Base-by-base conservation (phyloP, 1,140 invertebrate genomes). In the Drosophila tropicalis region DNA sequence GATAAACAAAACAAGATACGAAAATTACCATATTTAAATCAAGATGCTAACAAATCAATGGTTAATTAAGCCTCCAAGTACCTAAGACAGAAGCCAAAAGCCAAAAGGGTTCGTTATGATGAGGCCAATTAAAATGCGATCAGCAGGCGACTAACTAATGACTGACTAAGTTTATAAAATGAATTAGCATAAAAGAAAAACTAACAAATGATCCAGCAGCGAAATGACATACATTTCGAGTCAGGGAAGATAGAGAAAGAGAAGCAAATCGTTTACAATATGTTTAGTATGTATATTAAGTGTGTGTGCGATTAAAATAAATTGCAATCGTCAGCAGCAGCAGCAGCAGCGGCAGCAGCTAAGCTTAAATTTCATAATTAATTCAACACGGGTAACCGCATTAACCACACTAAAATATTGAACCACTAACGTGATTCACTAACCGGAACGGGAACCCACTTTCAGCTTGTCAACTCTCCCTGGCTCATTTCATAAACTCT, bases 241-340 rank as follows among this genome's bases (percentile, higher is more conserved):
- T 9, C 17, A 19, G 29, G 51, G 19, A 47, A 15, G 54, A 17
- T 15, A 10, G 19, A 39, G 15, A 32, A 17, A 51, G 67, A 70
- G 67, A 32, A 60, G 57, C 84, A 79, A 90, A 90, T 90, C 89
- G 87, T 79, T 90, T 89, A 90, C 44, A 22, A 51, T 51, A 47
- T 47, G 15, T 47, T 10, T 51, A 51, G 44, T 51, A 51, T 51
- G 17, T 51, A 51, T 51, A 51, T 51, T 85, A 89, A 89, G 87
- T 91, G 89, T 65, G 74, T 76, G 89, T 91, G 84, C 84, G 89
- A 90, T 84, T 85, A 90, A 91, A 85, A 91, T 82, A 91, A 91
- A 91, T 91, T 91, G 84, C 89, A 85, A 85, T 51, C 44, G 44
- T 51, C 44, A 51, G 44, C 44, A 51, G 44, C 15, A 47, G 44